Evolutionary conservation across 92 coral and sea anemone genomes (phyloP).

Genomic region (Diadumene lineata): DNA sequence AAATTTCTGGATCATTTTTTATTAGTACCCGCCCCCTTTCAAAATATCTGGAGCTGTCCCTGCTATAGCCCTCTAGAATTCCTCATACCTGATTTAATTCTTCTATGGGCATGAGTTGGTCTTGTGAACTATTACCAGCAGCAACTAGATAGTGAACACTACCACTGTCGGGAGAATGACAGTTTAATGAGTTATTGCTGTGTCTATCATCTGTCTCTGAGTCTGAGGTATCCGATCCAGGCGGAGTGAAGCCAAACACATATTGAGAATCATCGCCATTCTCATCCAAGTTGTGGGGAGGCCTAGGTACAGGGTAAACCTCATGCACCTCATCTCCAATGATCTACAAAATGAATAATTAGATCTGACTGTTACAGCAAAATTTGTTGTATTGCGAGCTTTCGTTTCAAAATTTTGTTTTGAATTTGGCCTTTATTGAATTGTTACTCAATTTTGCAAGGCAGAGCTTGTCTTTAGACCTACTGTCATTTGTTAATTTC

Average conservation of each 20-base stretch:
- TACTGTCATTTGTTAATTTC: too few species aligned
- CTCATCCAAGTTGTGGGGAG: constrained; percentile 3
- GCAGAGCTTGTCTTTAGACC: too few species aligned
- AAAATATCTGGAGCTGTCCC: too few species aligned
- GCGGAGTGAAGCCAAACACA: constrained; percentile 50
- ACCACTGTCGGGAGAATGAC: constrained; percentile 56
- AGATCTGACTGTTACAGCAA: too few species aligned
- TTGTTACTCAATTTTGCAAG: too few species aligned
- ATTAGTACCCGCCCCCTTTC: too few species aligned
- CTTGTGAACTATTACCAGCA: constrained; percentile 56
- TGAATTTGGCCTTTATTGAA: too few species aligned
- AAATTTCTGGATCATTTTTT: too few species aligned
- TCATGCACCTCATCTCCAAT: constrained; percentile 84
- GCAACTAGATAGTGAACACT: constrained; percentile 67
- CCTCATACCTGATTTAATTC: constrained; percentile 68
- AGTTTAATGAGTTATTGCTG: constrained; percentile 19
- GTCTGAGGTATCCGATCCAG: constrained; percentile 38
- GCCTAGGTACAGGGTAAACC: constrained; percentile 32
- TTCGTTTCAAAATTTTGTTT: too few species aligned
- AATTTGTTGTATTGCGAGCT: too few species aligned
- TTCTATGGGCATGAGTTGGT: constrained; percentile 57
- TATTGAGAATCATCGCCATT: constrained; percentile 33
- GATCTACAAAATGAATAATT: constrained; percentile 40
- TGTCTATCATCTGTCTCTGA: constrained; percentile 46
- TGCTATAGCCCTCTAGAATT: too few species aligned